Evolutionary conservation across 2,888 invertebrate genomes (phyloP).

Genomic region (Platycheirus rosarum): DNA sequence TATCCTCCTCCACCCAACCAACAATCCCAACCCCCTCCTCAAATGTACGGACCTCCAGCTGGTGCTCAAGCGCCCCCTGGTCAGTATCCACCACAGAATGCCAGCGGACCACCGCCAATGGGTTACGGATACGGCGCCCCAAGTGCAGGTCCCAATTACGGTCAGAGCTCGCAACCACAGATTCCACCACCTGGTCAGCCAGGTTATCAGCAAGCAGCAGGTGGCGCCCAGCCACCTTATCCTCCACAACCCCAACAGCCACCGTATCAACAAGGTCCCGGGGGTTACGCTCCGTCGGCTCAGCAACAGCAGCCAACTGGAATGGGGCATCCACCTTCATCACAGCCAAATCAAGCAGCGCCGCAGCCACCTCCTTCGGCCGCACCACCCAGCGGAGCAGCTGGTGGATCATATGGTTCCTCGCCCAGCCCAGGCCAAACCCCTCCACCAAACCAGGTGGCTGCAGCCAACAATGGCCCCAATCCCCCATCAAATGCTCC

Average conservation of each 20-base stretch:
- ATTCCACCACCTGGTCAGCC: slow-evolving; percentile 80
- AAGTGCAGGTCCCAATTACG: slow-evolving; percentile 73
- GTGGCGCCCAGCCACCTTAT: slow-evolving; percentile 81
- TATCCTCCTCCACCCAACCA: slow-evolving; percentile 83
- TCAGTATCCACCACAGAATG: slow-evolving; percentile 81
- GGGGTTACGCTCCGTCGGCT: slow-evolving; percentile 80
- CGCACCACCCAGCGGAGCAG: slow-evolving; percentile 77
- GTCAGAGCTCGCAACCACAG: slow-evolving; percentile 74
- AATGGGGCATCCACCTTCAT: slow-evolving; percentile 75
- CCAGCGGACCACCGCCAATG: slow-evolving; percentile 83
- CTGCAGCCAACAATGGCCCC: slow-evolving; percentile 74
- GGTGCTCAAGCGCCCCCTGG: slow-evolving; percentile 81
- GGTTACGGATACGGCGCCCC: slow-evolving; percentile 82
- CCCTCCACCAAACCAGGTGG: slow-evolving; percentile 76
- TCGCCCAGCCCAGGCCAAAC: slow-evolving; percentile 84
- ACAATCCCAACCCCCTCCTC: slow-evolving; percentile 77
- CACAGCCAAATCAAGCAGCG: slow-evolving; percentile 70
- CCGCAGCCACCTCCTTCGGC: slow-evolving; percentile 75
- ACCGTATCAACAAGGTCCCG: slow-evolving; percentile 82
- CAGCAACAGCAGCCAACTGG: slow-evolving; percentile 79
- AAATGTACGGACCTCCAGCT: slow-evolving; percentile 79
- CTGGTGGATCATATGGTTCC: slow-evolving; percentile 82
- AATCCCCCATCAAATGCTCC: slow-evolving; percentile 65
- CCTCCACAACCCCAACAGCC: slow-evolving; percentile 81
- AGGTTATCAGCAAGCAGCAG: slow-evolving; percentile 81